These are phyloP conservation scores for Stenichneumon culpator DNA, from an alignment of 2,888 invertebrate genomes.

Conservation along the genomic window DNA sequence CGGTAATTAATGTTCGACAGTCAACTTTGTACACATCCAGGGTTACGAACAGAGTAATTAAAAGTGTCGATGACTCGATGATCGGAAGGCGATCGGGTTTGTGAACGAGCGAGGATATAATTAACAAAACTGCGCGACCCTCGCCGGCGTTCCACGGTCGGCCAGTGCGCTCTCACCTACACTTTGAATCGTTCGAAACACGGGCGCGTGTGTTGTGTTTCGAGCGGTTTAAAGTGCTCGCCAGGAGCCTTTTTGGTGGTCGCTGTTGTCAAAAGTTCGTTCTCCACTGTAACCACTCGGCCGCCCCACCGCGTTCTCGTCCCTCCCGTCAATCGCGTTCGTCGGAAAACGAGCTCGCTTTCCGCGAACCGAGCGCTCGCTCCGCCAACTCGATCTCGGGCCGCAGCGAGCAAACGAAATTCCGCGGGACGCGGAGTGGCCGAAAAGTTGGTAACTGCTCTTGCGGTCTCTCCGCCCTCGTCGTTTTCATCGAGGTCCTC, in stretches of 20 bases:
- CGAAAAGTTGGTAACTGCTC: constrained; percentile 63
- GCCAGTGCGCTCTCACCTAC: too few relatives aligned
- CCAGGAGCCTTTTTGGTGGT: constrained; percentile 53
- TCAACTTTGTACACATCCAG: too few relatives aligned
- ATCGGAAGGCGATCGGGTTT: too few relatives aligned
- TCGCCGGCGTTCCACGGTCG: too few relatives aligned
- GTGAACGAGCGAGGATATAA: too few relatives aligned
- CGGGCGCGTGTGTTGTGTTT: background rate
- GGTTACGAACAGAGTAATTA: too few relatives aligned
- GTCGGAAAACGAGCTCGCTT: constrained; percentile 50
- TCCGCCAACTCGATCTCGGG: constrained; percentile 50
- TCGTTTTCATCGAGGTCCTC: background rate
- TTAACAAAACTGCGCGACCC: too few relatives aligned
- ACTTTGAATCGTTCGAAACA: background rate
- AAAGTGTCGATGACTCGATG: too few relatives aligned
- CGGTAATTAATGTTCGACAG: too few relatives aligned
- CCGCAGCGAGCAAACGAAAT: constrained; percentile 56
- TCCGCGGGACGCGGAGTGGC: constrained; percentile 46
- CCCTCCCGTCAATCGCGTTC: constrained; percentile 56
- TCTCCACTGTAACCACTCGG: constrained; percentile 14
- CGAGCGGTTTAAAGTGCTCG: constrained; percentile 29
- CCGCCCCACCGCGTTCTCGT: constrained; percentile 20
- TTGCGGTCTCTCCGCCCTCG: constrained; percentile 41
- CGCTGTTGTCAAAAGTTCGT: background rate
- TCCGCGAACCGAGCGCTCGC: constrained; percentile 26